Evolutionary conservation across 2,888 invertebrate species (phyloP).

Genomic region (Mesochorus sp.): DNA sequence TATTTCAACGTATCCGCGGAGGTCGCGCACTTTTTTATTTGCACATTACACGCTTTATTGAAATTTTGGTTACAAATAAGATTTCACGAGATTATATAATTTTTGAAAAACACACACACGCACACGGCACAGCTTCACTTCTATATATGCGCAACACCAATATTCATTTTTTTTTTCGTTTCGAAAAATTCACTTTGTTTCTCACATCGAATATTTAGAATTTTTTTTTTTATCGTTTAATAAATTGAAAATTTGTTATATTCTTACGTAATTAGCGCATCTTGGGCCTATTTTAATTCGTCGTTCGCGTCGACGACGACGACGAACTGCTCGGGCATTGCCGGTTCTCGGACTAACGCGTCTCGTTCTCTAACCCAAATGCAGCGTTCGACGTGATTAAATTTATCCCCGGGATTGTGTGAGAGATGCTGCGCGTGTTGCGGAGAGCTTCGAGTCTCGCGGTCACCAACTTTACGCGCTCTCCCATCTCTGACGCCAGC

Average conservation of each 20-base stretch:
- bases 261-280: conserved; percentile 56
- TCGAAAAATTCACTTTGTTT: conserved; percentile 1
- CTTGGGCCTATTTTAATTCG: conserved; percentile 38
- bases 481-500: conserved; percentile 11
- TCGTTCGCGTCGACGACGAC: conserved; percentile 44
- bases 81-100: conserved; percentile 33
- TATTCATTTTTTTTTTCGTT: conserved; percentile 22
- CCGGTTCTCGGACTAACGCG: conserved; percentile 65
- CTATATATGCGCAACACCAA: not conserved
- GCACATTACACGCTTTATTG: not conserved
- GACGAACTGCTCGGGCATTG: conserved; percentile 51
- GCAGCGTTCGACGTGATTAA: conserved; percentile 68
- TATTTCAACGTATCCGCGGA: conserved; percentile 53
- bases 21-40: conserved; percentile 41
- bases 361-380: conserved; percentile 71
- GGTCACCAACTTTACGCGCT: conserved; percentile 57
- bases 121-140: not conserved
- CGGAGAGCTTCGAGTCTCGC: conserved; percentile 46
- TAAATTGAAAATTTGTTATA: conserved; percentile 3
- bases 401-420: conserved; percentile 67
- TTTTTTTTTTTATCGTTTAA: conserved; percentile 1
- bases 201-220: not conserved
- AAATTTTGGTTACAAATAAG: not conserved
- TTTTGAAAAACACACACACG: not conserved
- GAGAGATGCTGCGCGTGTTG: conserved; percentile 26